Evolutionary conservation across 2,888 invertebrate genomes (phyloP), one percentile per base, ranked within the genome.

Genomic region (Ennomos quercinarius): DNA sequence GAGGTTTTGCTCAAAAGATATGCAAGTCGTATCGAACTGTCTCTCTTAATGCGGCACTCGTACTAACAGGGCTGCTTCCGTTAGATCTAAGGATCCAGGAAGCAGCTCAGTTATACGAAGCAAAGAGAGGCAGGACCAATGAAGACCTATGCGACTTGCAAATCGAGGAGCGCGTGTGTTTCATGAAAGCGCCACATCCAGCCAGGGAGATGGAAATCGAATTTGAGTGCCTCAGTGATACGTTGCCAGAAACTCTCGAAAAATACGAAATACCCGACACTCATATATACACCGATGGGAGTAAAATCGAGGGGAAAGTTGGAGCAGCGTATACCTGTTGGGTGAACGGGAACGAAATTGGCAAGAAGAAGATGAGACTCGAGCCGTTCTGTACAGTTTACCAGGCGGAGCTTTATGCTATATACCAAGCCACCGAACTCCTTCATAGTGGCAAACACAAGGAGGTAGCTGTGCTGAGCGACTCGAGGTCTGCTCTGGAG

Each of bases 341-440:
- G 56, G 9, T n/a, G 1, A 41, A 47, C 8, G 56, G 34, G 0
- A 36, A 2, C 0, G 61, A 61, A 17, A 53, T 10, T 10, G 38
- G 9, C 1, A 39, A 45, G 2, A 35, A 34, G 10, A 56, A 56
- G n/a, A n/a, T 54, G 35, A 43, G 8, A 17, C 50, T 56, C 3
- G 39, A 10, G n/a, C 13, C 44, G 5, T 55, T 10, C 40, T 54
- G 57, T n/a, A 51, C 57, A 1, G 54, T 57, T 8, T 57, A 38
- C 46, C 55, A 62, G 36, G 56, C 63, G 2, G 60, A 60, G 41
- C 44, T 63, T 0, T 43, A 46, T 3, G 63, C 63, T 2, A n/a
- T 55, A 2, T 36, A 41, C n/a, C 17, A 53, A 13, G 57, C 54
- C 41, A 56, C 47, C 0, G 45, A 40, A 35, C n/a, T 37, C 0